Evolutionary conservation across 2,888 invertebrate species (phyloP), one percentile per base, ranked within the genome.

Genomic region (Scaptomyza reducta): DNA sequence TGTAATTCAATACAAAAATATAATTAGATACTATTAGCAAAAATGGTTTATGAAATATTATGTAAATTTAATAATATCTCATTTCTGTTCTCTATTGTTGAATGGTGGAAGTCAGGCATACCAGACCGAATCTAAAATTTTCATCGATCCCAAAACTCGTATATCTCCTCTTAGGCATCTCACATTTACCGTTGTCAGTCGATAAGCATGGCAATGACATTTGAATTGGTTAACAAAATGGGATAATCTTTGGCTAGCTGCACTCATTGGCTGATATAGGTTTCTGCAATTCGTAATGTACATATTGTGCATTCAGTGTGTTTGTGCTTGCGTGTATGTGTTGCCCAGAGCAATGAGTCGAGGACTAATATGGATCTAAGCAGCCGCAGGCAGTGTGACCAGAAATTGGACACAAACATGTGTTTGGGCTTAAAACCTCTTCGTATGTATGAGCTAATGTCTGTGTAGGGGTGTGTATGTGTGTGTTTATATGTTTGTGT

Each of bases 311-410:
- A 38, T 29, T 10, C 18, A 4, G n/a, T 13, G 40, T 50, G 22
- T 44, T n/a, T 31, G 40, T 50, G 22, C 41, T 10, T 27, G 14
- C 5, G 38, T n/a, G 27, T 46, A 6, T 29, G 18, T 31, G 31
- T 49, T 16, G 63, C 27, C 38, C 41, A 6, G 40, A 49, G 40
- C 44, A 51, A 55, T 22, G 22, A 49, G 38, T 67, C 38, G 66
- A 50, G 70, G 70, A 51, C 63, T 83, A 77, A 79, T 77, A 86
- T 70, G 80, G 83, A 80, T 63, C 70, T 66, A 70, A 74, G 68
- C 70, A 74, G 62, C 51, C 56, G 10, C 45, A 41, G 65, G 51
- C 67, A 54, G 53, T 63, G 49, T 51, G 64, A 57, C 18, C 50
- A 29, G 33, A n/a, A 61, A 55, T 42, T 57, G 42, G 38, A 56